Base-by-base conservation (phyloP, 1,140 invertebrate genomes). In the Leptinotarsa defecta region DNA sequence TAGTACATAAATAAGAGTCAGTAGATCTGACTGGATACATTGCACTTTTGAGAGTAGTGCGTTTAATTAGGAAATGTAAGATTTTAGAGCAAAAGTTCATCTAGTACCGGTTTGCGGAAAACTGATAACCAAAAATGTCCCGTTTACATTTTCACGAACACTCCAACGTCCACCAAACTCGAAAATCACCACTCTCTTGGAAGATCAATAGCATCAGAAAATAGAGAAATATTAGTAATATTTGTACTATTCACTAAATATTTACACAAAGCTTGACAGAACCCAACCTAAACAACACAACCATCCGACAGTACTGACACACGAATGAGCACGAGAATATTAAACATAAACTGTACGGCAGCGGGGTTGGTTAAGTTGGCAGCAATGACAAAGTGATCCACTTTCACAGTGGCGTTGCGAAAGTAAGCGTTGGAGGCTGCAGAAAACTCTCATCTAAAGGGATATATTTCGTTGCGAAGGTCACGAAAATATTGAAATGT, bases 21-120 rank as follows among this genome's bases (percentile, higher is more conserved):
- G 15, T 17, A 17, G 52, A 57, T 15, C n/a, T 15, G 52, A 57
- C n/a, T 19, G 52, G n/a, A 57, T 17, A 57, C 52, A 57, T 57
- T n/a, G 63, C 63, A 27, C 63, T 15, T 65, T 15, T 65, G 0
- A 17, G 13, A 15, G 63, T 65, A 65, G 17, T n/a, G 61, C 63
- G 20, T 20, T 65, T 15, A 27, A 65, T 65, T 65, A 27, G 63
- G 17, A 65, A 65, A 27, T 24, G 63, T 24, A 15, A 27, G 68
- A 71, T 71, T 71, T 71, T 57, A 71, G 69, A 71, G 69, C 69
- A 71, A 71, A 71, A 71, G 69, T 71, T 71, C 69, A 71, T 57
- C 49, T 20, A 57, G 52, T 71, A 71, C 69, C 69, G 69, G 69
- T 71, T 71, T 71, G 48, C 15, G n/a, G 48, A 65, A 57, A 57